phyloP scores from a whole-genome alignment of 2,113 vertebrate genomes.

The Anarrhichthys ocellatus region DNA sequence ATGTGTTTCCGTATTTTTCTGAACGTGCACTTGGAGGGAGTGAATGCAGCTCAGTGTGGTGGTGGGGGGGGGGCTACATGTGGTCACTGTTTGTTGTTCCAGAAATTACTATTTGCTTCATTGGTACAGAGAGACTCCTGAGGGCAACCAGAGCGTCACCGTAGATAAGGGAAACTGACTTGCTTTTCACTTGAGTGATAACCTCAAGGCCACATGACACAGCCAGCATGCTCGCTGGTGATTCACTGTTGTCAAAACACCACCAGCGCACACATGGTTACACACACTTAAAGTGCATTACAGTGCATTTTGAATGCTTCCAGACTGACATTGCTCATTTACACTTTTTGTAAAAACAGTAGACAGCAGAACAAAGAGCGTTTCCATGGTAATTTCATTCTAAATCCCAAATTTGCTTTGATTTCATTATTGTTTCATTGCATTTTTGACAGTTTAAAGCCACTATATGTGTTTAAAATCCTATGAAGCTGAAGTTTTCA shows the following conservation, averaged over 20 bases:
- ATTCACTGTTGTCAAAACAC: constrained; percentile 65
- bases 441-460: background rate
- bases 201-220: constrained; percentile 66
- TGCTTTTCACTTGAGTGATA: constrained; percentile 63
- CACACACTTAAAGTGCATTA: background rate
- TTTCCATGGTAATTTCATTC: background rate
- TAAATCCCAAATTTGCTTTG: background rate
- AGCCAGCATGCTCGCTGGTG: constrained; percentile 49
- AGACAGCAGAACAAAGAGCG: background rate
- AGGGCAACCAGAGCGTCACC: constrained; percentile 40
- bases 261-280: constrained; percentile 16
- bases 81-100: constrained; percentile 44
- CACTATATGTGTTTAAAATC: background rate
- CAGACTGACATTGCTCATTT: background rate
- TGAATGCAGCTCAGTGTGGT: constrained; percentile 30
- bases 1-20: constrained; percentile 32
- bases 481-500: background rate
- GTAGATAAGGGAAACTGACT: constrained; percentile 57
- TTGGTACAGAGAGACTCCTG: constrained; percentile 52
- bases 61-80: background rate
- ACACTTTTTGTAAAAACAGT: background rate
- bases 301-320: background rate
- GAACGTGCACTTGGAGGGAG: background rate
- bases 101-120: constrained; percentile 62
- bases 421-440: background rate